Percentiles rank a stretch among this genome's conserved stretches.
Conservation (phyloP, 2,797 vertebrate species). For the Gymnopithys bicolor region DNA sequence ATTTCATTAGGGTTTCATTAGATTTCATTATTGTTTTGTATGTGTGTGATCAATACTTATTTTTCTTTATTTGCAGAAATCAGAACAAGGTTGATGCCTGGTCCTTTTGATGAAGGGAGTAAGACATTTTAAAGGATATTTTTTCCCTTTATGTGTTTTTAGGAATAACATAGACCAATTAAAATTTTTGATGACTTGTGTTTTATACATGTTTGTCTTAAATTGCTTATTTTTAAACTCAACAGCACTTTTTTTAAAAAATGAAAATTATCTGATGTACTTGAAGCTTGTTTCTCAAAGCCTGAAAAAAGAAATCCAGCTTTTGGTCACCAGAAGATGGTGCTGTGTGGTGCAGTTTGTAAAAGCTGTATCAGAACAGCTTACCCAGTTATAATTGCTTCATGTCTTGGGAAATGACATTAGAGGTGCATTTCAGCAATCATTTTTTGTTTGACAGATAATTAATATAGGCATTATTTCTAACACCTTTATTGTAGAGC, state of each 20-base stretch:
- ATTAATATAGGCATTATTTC: background rate
- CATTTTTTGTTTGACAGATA: background rate
- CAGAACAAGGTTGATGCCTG: background rate
- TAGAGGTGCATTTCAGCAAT: background rate
- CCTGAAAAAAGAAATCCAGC: background rate
- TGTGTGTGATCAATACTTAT: rapidly evolving
- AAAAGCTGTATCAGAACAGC: background rate
- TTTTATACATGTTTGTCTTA: background rate
- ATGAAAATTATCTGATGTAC: background rate
- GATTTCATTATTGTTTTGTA: background rate
- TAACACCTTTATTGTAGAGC: background rate
- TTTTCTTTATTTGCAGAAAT: background rate
- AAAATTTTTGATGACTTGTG: rapidly evolving
- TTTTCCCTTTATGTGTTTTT: background rate
- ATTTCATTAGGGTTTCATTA: too few species aligned
- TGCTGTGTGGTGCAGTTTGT: conserved; percentile 52
- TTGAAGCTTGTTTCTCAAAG: background rate
- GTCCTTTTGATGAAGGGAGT: background rate
- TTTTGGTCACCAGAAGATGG: conserved; percentile 72
- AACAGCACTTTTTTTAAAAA: background rate
- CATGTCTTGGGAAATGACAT: background rate
- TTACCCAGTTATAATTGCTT: too few species aligned
- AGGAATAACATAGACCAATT: background rate
- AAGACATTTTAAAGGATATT: background rate
- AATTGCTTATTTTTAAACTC: background rate